phyloP scores from a whole-genome alignment of 2,113 vertebrate genomes.

The Sander vitreus region DNA sequence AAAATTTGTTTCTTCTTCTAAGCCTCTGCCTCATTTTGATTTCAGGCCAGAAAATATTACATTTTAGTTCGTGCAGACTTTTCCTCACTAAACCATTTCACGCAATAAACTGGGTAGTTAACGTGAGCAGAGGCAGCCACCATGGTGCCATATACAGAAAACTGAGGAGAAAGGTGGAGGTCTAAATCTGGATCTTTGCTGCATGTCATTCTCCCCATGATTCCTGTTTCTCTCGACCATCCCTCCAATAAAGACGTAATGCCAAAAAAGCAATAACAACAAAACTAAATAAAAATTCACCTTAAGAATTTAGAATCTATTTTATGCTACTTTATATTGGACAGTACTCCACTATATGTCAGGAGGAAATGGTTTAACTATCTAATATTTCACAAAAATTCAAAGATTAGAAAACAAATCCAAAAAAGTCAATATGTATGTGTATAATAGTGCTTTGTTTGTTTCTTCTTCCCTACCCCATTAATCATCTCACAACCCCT shows the following conservation, averaged over 20 bases:
- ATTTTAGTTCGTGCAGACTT: constrained; percentile 14
- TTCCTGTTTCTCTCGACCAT: background rate
- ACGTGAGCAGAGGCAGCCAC: background rate
- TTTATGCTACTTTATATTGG: too few relatives aligned
- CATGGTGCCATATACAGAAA: background rate
- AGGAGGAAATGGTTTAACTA: too few relatives aligned
- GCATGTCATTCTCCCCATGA: background rate
- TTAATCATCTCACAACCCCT: too few relatives aligned
- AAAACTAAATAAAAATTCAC: background rate
- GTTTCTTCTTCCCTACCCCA: too few relatives aligned
- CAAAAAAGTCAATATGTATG: too few relatives aligned
- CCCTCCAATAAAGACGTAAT: background rate
- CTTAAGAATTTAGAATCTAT: too few relatives aligned
- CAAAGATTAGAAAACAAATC: too few relatives aligned
- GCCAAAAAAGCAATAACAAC: background rate
- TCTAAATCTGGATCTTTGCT: background rate
- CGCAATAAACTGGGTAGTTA: background rate
- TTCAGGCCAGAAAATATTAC: constrained; percentile 1
- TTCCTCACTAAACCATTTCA: constrained; percentile 25
- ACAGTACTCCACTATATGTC: too few relatives aligned
- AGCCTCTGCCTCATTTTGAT: constrained; percentile 15
- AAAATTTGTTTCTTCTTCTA: constrained; percentile 34
- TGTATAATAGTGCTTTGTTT: too few relatives aligned
- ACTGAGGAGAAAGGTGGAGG: background rate
- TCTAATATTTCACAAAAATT: too few relatives aligned